phyloP scores from a whole-genome alignment of 2,888 invertebrate species.

The Pandemis corylana region DNA sequence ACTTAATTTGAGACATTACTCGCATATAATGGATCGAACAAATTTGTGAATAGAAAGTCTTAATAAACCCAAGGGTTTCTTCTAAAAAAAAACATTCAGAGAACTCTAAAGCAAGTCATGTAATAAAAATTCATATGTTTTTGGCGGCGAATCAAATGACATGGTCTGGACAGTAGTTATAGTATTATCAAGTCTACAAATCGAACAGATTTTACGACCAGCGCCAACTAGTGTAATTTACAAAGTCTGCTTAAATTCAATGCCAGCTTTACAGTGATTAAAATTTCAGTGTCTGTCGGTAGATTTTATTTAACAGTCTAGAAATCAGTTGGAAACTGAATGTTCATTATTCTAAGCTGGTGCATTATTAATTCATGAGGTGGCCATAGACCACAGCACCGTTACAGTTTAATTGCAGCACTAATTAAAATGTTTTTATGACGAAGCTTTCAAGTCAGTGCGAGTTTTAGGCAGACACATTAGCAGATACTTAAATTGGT shows the following conservation, averaged over 20 bases:
- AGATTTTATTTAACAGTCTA: neutral
- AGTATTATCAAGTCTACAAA: constrained; percentile 5
- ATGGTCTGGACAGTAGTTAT: constrained; percentile 25
- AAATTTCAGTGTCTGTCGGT: neutral
- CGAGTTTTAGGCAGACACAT: constrained; percentile 29
- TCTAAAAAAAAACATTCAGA: neutral
- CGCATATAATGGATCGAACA: neutral
- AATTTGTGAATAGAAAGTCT: no score
- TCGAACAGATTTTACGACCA: neutral
- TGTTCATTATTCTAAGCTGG: constrained; percentile 17
- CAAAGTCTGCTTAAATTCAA: neutral
- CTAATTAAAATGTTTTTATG: constrained; percentile 42
- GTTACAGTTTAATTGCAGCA: constrained; percentile 37
- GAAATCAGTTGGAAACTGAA: constrained; percentile 12
- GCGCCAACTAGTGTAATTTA: constrained; percentile 13
- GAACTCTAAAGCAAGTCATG: neutral
- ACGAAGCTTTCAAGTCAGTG: constrained; percentile 24
- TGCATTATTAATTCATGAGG: constrained; percentile 37
- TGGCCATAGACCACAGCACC: constrained; percentile 37
- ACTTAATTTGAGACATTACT: neutral
- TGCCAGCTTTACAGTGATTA: neutral
- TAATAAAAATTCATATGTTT: constrained; percentile 7
- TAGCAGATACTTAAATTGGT: constrained; percentile 25
- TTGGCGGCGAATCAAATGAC: constrained; percentile 23
- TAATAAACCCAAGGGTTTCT: no score